These are phyloP conservation scores for Triplophysa siluroides DNA, from an alignment of 2,113 vertebrate species.

Conservation along the genomic window DNA sequence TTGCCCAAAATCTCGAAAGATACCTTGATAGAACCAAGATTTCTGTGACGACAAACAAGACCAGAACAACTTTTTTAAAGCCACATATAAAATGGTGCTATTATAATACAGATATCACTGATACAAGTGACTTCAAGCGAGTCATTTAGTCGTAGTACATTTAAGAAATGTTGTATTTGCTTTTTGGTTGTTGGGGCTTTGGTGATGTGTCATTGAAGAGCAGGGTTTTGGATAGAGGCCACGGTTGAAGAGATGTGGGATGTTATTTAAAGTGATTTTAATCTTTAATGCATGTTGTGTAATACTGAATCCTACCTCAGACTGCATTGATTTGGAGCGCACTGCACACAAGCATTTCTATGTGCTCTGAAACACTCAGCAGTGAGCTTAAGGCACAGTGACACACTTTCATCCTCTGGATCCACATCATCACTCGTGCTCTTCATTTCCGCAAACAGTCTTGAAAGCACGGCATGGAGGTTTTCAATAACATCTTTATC, in stretches of 20 bases:
- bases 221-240: too few relatives aligned
- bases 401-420: slow-evolving; percentile 24
- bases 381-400: slow-evolving; percentile 71
- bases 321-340: slow-evolving; percentile 79
- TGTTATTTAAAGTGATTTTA: too few relatives aligned
- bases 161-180: too few relatives aligned
- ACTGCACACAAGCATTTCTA: slow-evolving; percentile 88
- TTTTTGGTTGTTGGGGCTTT: too few relatives aligned
- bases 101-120: too few relatives aligned
- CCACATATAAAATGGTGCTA: not conserved
- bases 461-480: slow-evolving; percentile 62
- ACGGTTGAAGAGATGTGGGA: too few relatives aligned
- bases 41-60: slow-evolving; percentile 56
- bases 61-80: not conserved
- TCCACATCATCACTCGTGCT: slow-evolving; percentile 13
- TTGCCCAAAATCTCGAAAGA: slow-evolving; percentile 63
- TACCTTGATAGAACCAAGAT: slow-evolving; percentile 70
- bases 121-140: too few relatives aligned
- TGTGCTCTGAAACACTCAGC: slow-evolving; percentile 91
- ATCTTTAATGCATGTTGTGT: not conserved
- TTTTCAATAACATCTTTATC: slow-evolving; percentile 41
- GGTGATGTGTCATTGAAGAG: too few relatives aligned
- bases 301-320: slow-evolving; percentile 77
- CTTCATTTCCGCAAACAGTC: slow-evolving; percentile 60
- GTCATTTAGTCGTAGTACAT: too few relatives aligned